These are phyloP conservation scores for Ophiodon elongatus DNA, from an alignment of 2,113 vertebrate genomes.

Conservation along the genomic window DNA sequence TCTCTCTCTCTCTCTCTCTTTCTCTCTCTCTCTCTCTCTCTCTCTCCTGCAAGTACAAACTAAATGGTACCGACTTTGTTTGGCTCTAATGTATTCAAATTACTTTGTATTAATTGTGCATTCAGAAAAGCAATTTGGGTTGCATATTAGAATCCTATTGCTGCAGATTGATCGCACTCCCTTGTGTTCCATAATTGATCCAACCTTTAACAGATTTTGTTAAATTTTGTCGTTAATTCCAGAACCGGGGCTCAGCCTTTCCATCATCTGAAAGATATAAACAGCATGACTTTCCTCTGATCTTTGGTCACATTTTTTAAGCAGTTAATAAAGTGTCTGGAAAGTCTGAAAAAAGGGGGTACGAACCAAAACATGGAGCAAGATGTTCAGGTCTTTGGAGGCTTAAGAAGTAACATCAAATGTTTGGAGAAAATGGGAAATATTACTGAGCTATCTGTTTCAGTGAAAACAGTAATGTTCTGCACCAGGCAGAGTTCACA, in stretches of 20 bases:
- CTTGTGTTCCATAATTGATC: constrained; percentile 46
- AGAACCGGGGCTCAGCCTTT: neutral
- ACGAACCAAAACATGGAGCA: too few species aligned
- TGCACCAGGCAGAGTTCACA: too few species aligned
- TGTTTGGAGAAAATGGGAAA: too few species aligned
- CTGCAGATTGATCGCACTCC: constrained; percentile 22
- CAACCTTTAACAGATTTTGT: constrained; percentile 3
- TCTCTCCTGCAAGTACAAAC: neutral
- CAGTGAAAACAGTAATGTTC: too few species aligned
- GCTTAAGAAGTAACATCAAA: too few species aligned
- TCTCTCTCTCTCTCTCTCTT: neutral
- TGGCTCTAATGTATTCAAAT: constrained; percentile 54
- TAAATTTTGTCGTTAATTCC: constrained; percentile 21
- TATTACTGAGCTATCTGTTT: too few species aligned
- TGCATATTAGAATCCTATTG: constrained; percentile 6
- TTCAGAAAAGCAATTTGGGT: constrained; percentile 49
- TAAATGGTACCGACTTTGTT: neutral
- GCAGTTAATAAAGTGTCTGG: too few species aligned
- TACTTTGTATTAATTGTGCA: constrained; percentile 41
- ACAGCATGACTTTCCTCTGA: neutral
- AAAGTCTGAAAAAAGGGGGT: too few species aligned
- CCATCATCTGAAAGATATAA: constrained; percentile 15
- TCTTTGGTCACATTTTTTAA: too few species aligned
- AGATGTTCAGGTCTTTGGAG: too few species aligned
- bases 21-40: too few species aligned